Evolutionary conservation across 2,797 vertebrate species (phyloP), one percentile per base, ranked within the genome.

Genomic region (Hephaestus fuliginosus): DNA sequence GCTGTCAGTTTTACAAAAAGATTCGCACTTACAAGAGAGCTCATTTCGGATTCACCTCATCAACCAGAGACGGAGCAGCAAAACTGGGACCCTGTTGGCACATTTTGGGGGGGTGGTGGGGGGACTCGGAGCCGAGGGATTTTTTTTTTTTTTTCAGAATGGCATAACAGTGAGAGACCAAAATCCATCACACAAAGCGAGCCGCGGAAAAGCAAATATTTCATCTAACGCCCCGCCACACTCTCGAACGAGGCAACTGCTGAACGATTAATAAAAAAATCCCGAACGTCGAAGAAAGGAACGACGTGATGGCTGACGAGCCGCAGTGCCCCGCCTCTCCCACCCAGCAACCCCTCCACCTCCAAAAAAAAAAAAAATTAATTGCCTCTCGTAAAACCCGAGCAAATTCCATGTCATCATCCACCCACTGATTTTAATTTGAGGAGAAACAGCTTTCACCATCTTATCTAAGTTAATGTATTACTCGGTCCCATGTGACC

Each of bases 381-480:
- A 91, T 88, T 88, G 86, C 82, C 82, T 88, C 70, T 74, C 36
- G 39, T 88, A 80, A 33, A 89, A 89, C 79, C 65, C 9, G 20
- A 61, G 58, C 70, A 78, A 78, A 86, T 80, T 87, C 83, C 69
- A 58, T 73, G 87, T 84, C 86, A 81, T 88, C 86, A 41, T 82
- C 89, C 82, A 82, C 81, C 79, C 85, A 81, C 88, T 73, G 89
- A 46, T 88, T 92, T 91, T 89, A 85, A 90, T 90, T 89, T 89
- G 83, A 89, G 80, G 80, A 86, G 82, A 91, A 91, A 80, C 83
- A 70, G 85, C 89, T 91, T 91, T 84, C 81, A 78, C 85, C 85
- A 82, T 88, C 90, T 93, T 91, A 91, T 93, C 90, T 86, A 62
- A 89, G 76, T 89, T 92, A 92, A 92, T 91, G 89, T 89, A 91